Base-by-base conservation (phyloP, 2,797 vertebrate species). In the Enteromius afrohamiltoni region DNA sequence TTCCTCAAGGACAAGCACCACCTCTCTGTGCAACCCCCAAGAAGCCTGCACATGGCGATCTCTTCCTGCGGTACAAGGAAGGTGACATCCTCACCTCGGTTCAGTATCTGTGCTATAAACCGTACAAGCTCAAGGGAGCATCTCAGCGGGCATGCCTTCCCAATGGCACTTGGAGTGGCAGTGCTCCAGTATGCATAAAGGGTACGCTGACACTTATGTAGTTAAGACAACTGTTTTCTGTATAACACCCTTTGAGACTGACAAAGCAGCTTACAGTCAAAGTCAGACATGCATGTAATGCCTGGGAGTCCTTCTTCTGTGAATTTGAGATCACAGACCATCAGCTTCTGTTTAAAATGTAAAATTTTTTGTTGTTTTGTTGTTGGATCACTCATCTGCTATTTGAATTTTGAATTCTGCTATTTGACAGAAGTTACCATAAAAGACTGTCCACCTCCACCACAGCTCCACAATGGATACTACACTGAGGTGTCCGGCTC, bases 111-210 rank as follows among this genome's bases (percentile, higher is more conserved):
- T 98, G 97, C 90, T 94, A 95, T 89, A 93, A 91, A 88, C 95
- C 95, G 0, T 96, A 96, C 86, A 90, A 93, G 77, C 95, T 97
- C 74, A 95, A 91, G 47, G 96, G 96, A 80, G 91, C 92, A 11
- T 93, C 96, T 85, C 91, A 95, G 88, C 93, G 95, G 87, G 95
- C 85, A 69, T 98, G 97, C 87, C 93, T 95, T 86, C 89, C 94
- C 0, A 87, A 93, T 47, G 95, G 95, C 83, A 93, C 93, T 47
- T 98, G 97, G 97, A 96, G 95, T 83, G 96, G 95, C 69, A 93
- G 93, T 69, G 93, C 92, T 85, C 96, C 97, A n/a, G 89, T 92
- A 67, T 98, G 97, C 91, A 93, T 95, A 85, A 96, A 95, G 96
- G 96, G 96, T 97, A 94, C 77, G 13, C 87, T 31, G 19, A 31